Percentiles rank a stretch among this genome's conserved stretches.
Evolutionary conservation across 2,797 vertebrate genomes (phyloP).

Genomic region (Cygnus olor): DNA sequence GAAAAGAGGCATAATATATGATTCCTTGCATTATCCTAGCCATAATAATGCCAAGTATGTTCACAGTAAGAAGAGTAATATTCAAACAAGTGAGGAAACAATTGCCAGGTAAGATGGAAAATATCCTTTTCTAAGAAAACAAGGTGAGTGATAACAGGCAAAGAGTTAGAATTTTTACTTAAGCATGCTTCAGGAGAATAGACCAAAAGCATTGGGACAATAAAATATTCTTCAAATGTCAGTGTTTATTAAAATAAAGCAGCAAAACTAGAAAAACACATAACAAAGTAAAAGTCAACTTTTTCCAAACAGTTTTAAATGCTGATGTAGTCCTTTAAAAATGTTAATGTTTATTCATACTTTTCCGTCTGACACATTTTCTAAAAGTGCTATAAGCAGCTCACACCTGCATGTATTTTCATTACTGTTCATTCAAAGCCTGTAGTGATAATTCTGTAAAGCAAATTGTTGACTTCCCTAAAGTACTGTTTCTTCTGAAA

Average conservation of each 20-base stretch:
- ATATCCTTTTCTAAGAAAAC: neutral
- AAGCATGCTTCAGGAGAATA: neutral
- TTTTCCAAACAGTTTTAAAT: neutral
- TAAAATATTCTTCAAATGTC: neutral
- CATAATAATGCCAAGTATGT: neutral
- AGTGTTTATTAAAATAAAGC: neutral
- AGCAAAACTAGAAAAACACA: neutral
- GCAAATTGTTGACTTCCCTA: neutral
- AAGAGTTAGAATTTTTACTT: neutral
- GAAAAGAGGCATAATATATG: neutral
- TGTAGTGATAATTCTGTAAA: neutral
- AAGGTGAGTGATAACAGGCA: neutral
- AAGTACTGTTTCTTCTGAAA: neutral
- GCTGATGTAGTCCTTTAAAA: neutral
- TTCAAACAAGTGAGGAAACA: neutral
- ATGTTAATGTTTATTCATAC: neutral
- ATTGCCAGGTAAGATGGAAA: neutral
- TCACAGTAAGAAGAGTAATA: neutral
- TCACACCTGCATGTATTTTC: neutral
- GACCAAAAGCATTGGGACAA: neutral
- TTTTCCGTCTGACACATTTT: constrained; percentile 11
- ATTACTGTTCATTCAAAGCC: neutral
- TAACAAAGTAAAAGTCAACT: neutral
- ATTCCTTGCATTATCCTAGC: neutral
- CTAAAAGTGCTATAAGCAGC: neutral